These are phyloP conservation scores for Sebastes hubbsi DNA, from an alignment of 2,797 vertebrate species.

Conservation along the genomic window DNA sequence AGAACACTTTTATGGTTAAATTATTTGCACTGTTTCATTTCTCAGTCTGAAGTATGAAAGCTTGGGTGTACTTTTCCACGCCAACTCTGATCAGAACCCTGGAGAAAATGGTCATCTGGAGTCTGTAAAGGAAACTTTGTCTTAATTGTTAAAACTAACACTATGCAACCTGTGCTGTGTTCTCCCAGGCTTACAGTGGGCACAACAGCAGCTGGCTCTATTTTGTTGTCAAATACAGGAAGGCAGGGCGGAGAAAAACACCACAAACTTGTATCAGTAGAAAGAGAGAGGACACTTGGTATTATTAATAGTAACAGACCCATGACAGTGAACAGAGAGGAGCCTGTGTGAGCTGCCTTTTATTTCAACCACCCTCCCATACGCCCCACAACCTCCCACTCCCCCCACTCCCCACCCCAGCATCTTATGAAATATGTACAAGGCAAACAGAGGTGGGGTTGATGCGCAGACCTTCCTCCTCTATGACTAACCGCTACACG, in stretches of 20 bases:
- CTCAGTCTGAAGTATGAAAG: conserved; percentile 23
- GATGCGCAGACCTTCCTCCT: conserved; percentile 83
- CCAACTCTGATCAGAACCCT: conserved; percentile 65
- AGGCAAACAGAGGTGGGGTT: conserved; percentile 87
- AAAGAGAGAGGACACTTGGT: conserved; percentile 79
- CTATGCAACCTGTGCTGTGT: conserved; percentile 76
- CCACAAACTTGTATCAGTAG: conserved; percentile 77
- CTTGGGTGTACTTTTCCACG: conserved; percentile 59
- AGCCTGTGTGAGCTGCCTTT: conserved; percentile 82
- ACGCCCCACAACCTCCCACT: conserved; percentile 69
- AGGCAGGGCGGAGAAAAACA: conserved; percentile 73
- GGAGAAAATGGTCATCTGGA: conserved; percentile 74
- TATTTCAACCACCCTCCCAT: conserved; percentile 79
- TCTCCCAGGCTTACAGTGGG: conserved; percentile 63
- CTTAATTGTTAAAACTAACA: conserved; percentile 83
- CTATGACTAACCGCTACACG: conserved; percentile 86
- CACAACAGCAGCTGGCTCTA: conserved; percentile 73
- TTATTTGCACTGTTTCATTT: conserved; percentile 37
- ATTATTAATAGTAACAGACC: conserved; percentile 85
- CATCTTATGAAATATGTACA: conserved; percentile 88
- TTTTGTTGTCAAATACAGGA: conserved; percentile 86
- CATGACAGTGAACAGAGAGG: conserved; percentile 85
- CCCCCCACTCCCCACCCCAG: conserved; percentile 60
- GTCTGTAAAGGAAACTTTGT: conserved; percentile 78
- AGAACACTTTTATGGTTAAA: neutral